These are phyloP conservation scores for Griposia aprilina DNA, from an alignment of 2,888 invertebrate genomes.

Conservation along the genomic window DNA sequence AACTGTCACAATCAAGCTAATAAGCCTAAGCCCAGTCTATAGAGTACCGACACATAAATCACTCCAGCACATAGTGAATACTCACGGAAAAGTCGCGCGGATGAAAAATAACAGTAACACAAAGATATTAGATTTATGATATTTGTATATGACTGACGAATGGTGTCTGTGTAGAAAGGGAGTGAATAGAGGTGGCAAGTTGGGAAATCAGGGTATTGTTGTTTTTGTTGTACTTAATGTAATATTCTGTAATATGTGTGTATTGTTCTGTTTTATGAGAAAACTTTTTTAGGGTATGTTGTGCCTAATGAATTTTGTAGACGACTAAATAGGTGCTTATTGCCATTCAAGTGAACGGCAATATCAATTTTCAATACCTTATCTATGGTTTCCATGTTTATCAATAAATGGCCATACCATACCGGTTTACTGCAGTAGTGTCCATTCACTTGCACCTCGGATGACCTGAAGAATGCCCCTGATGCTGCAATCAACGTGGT, in stretches of 20 bases:
- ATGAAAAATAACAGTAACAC: slow-evolving; percentile 82
- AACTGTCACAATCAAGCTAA: slow-evolving; percentile 61
- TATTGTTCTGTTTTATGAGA: not conserved
- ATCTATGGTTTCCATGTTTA: not conserved
- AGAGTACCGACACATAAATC: slow-evolving; percentile 69
- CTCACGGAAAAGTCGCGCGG: slow-evolving; percentile 56
- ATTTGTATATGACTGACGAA: slow-evolving; percentile 77
- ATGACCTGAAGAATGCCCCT: not conserved
- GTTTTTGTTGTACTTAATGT: not conserved
- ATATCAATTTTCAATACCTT: not conserved
- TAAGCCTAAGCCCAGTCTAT: slow-evolving; percentile 51
- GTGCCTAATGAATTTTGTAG: not conserved
- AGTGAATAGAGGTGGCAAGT: slow-evolving; percentile 4
- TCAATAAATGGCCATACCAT: not conserved
- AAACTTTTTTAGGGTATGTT: not conserved
- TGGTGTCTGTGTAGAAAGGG: slow-evolving; percentile 52
- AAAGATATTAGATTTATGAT: slow-evolving; percentile 80
- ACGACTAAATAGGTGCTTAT: not conserved
- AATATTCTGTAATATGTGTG: no score
- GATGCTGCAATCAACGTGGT: not conserved
- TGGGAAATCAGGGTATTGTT: not conserved
- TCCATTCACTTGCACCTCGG: not conserved
- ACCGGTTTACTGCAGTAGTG: not conserved
- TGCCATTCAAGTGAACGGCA: not conserved
- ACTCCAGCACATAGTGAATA: slow-evolving; percentile 71